Conservation (phyloP, 2,797 vertebrate genomes). For the Myoxocephalus aenaeus region DNA sequence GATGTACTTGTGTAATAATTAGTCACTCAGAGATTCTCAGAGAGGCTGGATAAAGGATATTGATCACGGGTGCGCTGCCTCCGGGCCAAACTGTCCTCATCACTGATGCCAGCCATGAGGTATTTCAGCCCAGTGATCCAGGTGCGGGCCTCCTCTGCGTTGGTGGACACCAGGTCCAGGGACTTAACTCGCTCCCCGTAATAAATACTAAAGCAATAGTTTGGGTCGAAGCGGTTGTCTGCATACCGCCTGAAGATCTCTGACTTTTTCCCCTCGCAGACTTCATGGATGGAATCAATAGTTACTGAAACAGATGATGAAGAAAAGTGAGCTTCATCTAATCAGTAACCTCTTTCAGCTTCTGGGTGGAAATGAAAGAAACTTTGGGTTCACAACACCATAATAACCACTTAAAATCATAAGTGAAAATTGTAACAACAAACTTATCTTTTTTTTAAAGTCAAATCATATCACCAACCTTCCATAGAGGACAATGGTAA, state of each 20-base stretch:
- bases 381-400: neutral
- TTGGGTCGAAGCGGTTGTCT: slow-evolving; percentile 91
- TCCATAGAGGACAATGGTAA: too few relatives aligned
- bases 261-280: slow-evolving; percentile 94
- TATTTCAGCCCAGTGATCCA: slow-evolving; percentile 98
- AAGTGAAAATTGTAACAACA: neutral
- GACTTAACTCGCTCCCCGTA: slow-evolving; percentile 92
- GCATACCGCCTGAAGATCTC: slow-evolving; percentile 95
- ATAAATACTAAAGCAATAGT: slow-evolving; percentile 98
- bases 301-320: slow-evolving; percentile 84
- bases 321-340: neutral
- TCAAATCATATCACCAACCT: neutral
- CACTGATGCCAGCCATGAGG: slow-evolving; percentile 96
- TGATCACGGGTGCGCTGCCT: slow-evolving; percentile 96
- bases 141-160: slow-evolving; percentile 89
- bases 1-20: neutral
- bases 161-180: slow-evolving; percentile 92
- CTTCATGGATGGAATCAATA: slow-evolving; percentile 96
- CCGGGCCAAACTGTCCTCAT: slow-evolving; percentile 95
- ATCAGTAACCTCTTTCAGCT: neutral
- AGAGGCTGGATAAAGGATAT: slow-evolving; percentile 88
- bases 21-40: neutral
- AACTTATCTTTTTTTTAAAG: neutral
- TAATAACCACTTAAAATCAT: neutral
- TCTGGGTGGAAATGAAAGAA: neutral